Percentiles rank a stretch among this genome's conserved stretches.
These are phyloP conservation scores for Linyphia triangularis DNA, from an alignment of 2,888 invertebrate species.

Conservation along the genomic window DNA sequence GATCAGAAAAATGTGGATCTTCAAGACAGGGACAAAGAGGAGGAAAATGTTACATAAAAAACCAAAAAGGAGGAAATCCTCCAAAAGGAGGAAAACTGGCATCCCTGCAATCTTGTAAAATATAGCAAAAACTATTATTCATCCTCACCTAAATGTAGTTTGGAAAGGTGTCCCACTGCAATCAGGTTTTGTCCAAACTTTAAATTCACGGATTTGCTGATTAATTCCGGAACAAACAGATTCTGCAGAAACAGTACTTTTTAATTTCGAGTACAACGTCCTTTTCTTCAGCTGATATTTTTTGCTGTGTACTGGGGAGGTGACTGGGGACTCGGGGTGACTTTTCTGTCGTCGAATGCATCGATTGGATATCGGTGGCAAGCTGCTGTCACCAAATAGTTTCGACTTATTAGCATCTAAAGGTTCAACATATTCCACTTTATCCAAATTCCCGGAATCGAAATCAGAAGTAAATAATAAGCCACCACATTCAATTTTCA, in stretches of 20 bases:
- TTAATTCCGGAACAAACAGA: conserved; percentile 43
- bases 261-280: conserved; percentile 50
- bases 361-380: conserved; percentile 54
- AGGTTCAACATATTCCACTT: conserved; percentile 85
- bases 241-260: conserved; percentile 55
- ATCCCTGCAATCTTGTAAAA: too few relatives aligned
- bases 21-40: too few relatives aligned
- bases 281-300: conserved; percentile 58
- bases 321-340: conserved; percentile 38
- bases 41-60: too few relatives aligned
- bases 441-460: conserved; percentile 93
- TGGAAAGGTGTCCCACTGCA: conserved; percentile 92
- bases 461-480: conserved; percentile 92
- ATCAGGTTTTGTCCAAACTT: conserved; percentile 93
- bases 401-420: conserved; percentile 48
- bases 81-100: too few relatives aligned
- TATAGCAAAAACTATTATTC: neutral
- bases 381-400: conserved; percentile 6
- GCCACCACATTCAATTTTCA: conserved; percentile 82
- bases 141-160: conserved; percentile 85
- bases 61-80: too few relatives aligned
- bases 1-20: too few relatives aligned
- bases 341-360: conserved; percentile 42
- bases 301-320: conserved; percentile 57
- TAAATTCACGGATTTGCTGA: conserved; percentile 87